These are phyloP conservation scores for Avahi laniger DNA, from an alignment of 2,797 vertebrate genomes.

Conservation along the genomic window DNA sequence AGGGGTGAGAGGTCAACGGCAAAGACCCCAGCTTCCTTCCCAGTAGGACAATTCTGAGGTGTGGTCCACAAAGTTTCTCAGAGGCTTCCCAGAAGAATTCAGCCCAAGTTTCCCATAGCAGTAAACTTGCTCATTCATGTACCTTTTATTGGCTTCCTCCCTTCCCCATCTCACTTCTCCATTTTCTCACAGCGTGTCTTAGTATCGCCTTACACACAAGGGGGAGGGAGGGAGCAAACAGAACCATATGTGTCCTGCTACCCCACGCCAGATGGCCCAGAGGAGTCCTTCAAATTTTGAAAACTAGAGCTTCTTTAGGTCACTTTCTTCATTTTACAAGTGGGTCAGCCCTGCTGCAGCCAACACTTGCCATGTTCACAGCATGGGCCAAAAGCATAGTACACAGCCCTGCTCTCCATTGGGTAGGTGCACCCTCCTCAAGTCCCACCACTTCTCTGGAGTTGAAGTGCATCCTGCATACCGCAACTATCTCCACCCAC, in stretches of 20 bases:
- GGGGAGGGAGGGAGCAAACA: not conserved
- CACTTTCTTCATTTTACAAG: not conserved
- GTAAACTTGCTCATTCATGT: not conserved
- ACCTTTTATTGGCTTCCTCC: not conserved
- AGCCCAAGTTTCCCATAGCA: not conserved
- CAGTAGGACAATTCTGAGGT: not conserved
- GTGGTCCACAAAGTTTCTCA: not conserved
- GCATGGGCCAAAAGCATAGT: not conserved
- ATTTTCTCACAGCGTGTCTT: not conserved
- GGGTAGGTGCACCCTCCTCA: not conserved
- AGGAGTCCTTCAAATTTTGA: not conserved
- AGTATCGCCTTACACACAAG: not conserved
- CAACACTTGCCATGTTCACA: not conserved
- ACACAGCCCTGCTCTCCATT: not conserved
- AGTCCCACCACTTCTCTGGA: not conserved
- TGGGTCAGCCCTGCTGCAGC: not conserved
- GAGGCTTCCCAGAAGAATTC: not conserved
- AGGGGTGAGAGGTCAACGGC: not conserved
- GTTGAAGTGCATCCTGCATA: not conserved
- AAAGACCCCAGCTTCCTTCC: not conserved
- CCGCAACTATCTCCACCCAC: not conserved
- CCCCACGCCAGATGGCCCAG: not conserved
- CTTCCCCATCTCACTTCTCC: not conserved
- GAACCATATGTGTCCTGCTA: not conserved
- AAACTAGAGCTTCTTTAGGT: not conserved